A percentile compares a stretch with the other conserved stretches of the same genome.
These are phyloP conservation scores for Chrysomela aeneicollis DNA, from an alignment of 2,888 invertebrate genomes.

Conservation along the genomic window DNA sequence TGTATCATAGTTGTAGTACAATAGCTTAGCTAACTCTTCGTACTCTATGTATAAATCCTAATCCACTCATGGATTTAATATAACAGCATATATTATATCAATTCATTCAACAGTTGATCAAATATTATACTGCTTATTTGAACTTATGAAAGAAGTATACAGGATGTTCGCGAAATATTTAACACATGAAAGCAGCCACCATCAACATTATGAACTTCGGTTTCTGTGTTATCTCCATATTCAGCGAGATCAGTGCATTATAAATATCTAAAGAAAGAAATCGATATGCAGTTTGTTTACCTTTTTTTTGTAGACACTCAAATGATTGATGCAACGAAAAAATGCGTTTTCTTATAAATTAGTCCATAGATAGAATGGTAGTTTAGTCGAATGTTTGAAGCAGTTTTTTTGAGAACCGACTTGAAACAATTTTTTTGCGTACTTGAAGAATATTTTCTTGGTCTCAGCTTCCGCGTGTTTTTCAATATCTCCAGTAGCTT, in stretches of 20 bases:
- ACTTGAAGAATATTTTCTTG: conserved; percentile 39
- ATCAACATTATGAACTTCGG: neutral
- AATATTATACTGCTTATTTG: conserved; percentile 36
- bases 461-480: conserved; percentile 40
- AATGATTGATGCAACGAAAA: no score
- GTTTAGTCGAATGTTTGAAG: conserved; percentile 54
- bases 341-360: neutral
- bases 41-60: conserved; percentile 17
- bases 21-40: conserved; percentile 24
- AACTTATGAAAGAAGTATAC: conserved; percentile 21
- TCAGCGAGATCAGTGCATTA: no score
- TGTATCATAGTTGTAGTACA: conserved; percentile 35
- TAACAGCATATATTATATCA: conserved; percentile 35
- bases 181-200: neutral
- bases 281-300: no score
- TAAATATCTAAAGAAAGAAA: no score
- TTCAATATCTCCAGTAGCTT: conserved; percentile 49
- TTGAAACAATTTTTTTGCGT: conserved; percentile 36
- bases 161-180: neutral
- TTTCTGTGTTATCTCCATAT: no score
- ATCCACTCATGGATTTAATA: conserved; percentile 31
- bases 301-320: no score
- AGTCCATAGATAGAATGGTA: conserved; percentile 40
- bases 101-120: conserved; percentile 28
- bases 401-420: conserved; percentile 42